Conservation (phyloP, 2,113 vertebrate genomes). For the Macrotus californicus region DNA sequence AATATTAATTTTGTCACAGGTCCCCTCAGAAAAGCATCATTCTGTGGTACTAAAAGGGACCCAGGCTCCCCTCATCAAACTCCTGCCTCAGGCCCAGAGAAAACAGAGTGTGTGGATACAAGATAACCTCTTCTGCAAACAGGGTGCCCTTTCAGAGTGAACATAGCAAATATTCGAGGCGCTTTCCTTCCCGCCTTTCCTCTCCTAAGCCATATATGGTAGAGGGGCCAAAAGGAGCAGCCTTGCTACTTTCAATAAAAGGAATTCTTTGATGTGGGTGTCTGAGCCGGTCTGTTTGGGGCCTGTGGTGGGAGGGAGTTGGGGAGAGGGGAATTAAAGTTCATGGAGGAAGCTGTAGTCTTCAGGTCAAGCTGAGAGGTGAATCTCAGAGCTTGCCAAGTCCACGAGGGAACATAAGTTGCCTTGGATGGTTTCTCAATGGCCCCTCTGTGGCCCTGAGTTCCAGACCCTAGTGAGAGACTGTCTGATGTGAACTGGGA, state of each 20-base stretch:
- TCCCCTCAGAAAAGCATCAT: conserved; percentile 50
- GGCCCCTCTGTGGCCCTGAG: conserved; percentile 54
- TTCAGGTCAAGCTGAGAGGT: conserved; percentile 68
- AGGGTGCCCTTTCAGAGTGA: conserved; percentile 67
- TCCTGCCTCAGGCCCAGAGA: conserved; percentile 61
- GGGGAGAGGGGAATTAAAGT: conserved; percentile 62
- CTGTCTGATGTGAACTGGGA: conserved; percentile 45
- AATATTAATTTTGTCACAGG: conserved; percentile 42
- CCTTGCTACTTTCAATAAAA: conserved; percentile 68
- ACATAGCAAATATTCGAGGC: conserved; percentile 60
- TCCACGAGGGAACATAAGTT: conserved; percentile 59
- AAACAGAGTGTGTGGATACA: conserved; percentile 74
- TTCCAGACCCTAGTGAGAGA: neutral
- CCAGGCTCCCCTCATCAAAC: conserved; percentile 43
- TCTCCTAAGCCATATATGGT: conserved; percentile 46
- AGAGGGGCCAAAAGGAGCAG: conserved; percentile 24
- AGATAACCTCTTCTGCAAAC: conserved; percentile 78
- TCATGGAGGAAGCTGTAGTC: conserved; percentile 54
- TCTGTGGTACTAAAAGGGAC: conserved; percentile 53
- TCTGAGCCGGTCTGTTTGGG: conserved; percentile 38
- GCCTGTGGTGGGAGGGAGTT: conserved; percentile 50
- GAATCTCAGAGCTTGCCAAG: conserved; percentile 74
- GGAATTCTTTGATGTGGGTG: conserved; percentile 75
- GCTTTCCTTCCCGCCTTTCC: conserved; percentile 45
- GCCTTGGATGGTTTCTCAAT: conserved; percentile 67